A percentile compares a stretch with the other conserved stretches of the same genome.
These are phyloP conservation scores for Enoplolaimus lenunculus DNA, from an alignment of 2,888 invertebrate species.

Conservation along the genomic window DNA sequence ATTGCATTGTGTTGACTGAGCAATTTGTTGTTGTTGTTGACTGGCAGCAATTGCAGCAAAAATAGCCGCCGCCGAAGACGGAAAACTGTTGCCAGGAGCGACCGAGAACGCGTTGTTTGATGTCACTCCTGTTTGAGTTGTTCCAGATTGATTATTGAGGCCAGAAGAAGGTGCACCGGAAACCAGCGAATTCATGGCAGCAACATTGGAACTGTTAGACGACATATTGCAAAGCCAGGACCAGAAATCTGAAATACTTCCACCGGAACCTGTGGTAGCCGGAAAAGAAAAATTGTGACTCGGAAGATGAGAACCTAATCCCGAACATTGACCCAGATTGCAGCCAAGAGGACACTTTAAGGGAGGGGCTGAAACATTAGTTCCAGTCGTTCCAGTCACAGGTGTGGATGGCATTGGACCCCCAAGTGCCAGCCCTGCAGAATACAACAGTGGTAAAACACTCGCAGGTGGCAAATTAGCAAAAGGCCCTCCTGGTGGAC, in stretches of 20 bases:
- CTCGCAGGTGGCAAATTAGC: background rate
- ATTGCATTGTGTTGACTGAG: background rate
- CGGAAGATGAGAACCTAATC: background rate
- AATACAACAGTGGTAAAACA: background rate
- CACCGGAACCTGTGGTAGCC: background rate
- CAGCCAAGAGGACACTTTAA: slow-evolving; percentile 7
- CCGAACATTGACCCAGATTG: background rate
- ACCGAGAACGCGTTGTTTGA: too few relatives aligned
- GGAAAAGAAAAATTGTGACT: background rate
- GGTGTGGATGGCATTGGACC: background rate
- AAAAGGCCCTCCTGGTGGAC: slow-evolving; percentile 12
- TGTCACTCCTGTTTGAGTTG: too few relatives aligned
- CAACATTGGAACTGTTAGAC: background rate
- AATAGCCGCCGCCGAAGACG: background rate
- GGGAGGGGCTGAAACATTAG: background rate
- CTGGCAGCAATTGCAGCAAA: background rate
- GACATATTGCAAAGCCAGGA: background rate
- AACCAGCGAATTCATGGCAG: background rate
- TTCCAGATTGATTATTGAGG: too few relatives aligned
- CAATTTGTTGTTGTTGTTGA: background rate
- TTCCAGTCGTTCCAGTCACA: background rate
- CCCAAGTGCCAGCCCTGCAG: background rate
- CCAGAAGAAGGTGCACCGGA: background rate
- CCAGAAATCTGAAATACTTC: background rate
- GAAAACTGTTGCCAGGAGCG: background rate